Conservation (phyloP, 2,888 invertebrate species). For the Latrodectus elegans region DNA sequence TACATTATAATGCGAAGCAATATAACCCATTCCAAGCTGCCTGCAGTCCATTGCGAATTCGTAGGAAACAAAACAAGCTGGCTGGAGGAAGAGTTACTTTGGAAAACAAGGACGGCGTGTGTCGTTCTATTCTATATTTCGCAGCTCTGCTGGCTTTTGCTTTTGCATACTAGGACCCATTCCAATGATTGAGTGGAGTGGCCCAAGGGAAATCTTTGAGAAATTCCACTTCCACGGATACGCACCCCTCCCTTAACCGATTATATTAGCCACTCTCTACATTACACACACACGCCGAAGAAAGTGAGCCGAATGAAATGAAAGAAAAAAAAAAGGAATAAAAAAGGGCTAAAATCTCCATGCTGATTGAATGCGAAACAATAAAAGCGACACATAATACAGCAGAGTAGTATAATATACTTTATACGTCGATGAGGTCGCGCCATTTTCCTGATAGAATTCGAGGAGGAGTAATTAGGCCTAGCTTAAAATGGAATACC, state of each 20-base stretch:
- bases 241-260: not conserved
- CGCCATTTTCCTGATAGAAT: not conserved
- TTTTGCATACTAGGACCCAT: slow-evolving; percentile 23
- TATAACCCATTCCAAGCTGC: too few relatives aligned
- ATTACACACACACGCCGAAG: not conserved
- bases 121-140: slow-evolving; percentile 4
- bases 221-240: slow-evolving; percentile 15
- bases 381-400: not conserved
- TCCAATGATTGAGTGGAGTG: slow-evolving; percentile 11
- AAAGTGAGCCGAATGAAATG: not conserved
- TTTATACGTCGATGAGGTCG: not conserved
- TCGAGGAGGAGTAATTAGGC: not conserved
- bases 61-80: not conserved
- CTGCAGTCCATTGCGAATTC: not conserved
- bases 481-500: too few relatives aligned
- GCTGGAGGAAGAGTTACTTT: not conserved
- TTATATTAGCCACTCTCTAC: slow-evolving; percentile 5
- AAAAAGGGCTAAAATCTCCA: not conserved
- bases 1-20: too few relatives aligned
- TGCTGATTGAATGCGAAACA: slow-evolving; percentile 5
- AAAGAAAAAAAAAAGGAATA: not conserved
- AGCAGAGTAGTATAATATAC: not conserved
- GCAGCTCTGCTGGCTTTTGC: not conserved
- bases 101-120: not conserved
- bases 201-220: slow-evolving; percentile 24